Percentiles rank a stretch among this genome's conserved stretches.
phyloP scores from a whole-genome alignment of 2,113 vertebrate species.

The Pelecanus crispus region DNA sequence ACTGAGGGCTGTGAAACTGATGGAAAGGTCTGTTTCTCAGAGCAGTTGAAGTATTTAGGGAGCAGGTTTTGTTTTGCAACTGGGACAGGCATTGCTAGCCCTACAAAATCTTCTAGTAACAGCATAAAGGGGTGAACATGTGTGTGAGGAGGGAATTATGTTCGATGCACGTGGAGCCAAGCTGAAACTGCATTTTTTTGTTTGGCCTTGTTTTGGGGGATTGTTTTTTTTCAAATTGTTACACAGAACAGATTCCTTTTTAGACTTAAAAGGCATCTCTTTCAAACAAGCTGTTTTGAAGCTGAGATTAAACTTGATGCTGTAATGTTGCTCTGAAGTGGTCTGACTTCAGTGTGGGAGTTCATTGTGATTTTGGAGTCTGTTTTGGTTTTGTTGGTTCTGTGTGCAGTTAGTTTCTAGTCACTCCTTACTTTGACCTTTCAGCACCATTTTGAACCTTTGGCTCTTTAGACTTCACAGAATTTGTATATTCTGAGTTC shows the following conservation, averaged over 20 bases:
- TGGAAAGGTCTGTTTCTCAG: neutral
- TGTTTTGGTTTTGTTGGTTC: neutral
- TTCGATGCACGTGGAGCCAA: neutral
- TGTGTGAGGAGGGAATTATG: neutral
- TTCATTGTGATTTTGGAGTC: neutral
- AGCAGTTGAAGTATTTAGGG: neutral
- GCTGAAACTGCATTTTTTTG: neutral
- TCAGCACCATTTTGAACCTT: neutral
- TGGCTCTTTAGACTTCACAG: neutral
- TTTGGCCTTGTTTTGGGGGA: neutral
- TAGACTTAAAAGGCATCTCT: neutral
- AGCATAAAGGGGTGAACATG: rapidly evolving
- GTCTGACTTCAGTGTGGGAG: neutral
- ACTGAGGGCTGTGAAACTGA: neutral
- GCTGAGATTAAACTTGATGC: neutral
- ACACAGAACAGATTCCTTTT: neutral
- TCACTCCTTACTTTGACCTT: neutral
- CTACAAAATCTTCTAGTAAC: neutral
- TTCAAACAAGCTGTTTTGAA: neutral
- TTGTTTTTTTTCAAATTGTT: neutral
- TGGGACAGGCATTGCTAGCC: neutral
- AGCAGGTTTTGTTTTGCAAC: neutral
- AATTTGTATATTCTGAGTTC: neutral
- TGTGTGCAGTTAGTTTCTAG: neutral
- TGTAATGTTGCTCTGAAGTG: neutral